Evolutionary conservation across 2,797 vertebrate species (phyloP).

Genomic region (Antrozous pallidus): DNA sequence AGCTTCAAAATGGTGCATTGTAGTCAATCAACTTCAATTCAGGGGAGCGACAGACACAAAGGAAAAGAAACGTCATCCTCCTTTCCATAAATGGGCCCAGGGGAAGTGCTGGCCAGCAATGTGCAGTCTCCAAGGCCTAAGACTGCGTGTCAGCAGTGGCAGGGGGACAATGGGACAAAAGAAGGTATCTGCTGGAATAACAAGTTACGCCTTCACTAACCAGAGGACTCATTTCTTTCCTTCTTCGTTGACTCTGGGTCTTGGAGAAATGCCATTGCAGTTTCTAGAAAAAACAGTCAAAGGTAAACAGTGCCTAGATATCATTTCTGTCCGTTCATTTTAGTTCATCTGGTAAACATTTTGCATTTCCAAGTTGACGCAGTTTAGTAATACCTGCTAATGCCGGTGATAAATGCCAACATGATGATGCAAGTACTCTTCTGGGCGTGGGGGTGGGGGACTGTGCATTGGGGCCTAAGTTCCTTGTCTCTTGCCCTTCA

Average conservation of each 20-base stretch:
- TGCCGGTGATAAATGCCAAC: constrained; percentile 16
- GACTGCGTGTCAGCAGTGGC: not conserved
- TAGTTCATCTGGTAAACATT: constrained; percentile 29
- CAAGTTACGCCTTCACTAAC: constrained; percentile 59
- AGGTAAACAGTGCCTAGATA: constrained; percentile 26
- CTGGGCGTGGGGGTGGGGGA: not conserved
- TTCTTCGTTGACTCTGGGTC: constrained; percentile 26
- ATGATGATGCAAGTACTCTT: not conserved
- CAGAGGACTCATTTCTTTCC: constrained; percentile 37
- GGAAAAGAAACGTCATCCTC: not conserved
- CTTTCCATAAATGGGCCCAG: constrained; percentile 38
- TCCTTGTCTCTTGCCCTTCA: not conserved
- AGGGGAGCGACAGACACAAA: not conserved
- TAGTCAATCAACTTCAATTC: not conserved
- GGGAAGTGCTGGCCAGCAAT: constrained; percentile 35
- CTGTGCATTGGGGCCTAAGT: too few relatives aligned
- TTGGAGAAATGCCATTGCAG: constrained; percentile 47
- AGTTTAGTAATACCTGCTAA: constrained; percentile 54
- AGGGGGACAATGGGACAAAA: not conserved
- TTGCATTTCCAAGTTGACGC: constrained; percentile 13
- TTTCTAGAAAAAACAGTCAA: constrained; percentile 45
- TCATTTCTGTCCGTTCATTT: constrained; percentile 62
- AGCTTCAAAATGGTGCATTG: not conserved
- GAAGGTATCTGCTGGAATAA: not conserved
- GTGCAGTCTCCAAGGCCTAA: not conserved